Conservation (phyloP, 2,797 vertebrate species). For the Fistularia tabacaria region DNA sequence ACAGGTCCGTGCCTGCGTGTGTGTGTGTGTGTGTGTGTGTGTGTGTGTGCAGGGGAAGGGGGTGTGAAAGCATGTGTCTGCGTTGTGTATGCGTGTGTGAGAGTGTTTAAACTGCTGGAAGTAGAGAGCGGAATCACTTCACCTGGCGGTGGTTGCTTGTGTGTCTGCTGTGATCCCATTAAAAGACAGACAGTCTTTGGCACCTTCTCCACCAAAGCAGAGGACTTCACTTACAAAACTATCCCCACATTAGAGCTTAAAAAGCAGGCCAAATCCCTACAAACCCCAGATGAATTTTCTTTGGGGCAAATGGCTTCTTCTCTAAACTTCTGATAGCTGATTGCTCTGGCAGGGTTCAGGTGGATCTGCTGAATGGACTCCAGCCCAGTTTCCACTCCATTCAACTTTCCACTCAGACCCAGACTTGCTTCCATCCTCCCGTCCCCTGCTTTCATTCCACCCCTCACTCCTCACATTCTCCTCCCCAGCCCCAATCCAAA, state of each 20-base stretch:
- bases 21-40: slow-evolving; percentile 36
- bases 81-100: slow-evolving; percentile 5
- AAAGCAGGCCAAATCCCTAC: slow-evolving; percentile 60
- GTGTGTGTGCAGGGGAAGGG: slow-evolving; percentile 16
- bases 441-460: slow-evolving; percentile 33
- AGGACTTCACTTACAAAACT: slow-evolving; percentile 58
- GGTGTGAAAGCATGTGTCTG: neutral
- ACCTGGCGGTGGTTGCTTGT: slow-evolving; percentile 64
- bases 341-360: slow-evolving; percentile 69
- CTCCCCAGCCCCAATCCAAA: slow-evolving; percentile 27
- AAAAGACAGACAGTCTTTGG: slow-evolving; percentile 68
- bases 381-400: slow-evolving; percentile 74
- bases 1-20: too few relatives aligned
- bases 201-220: slow-evolving; percentile 65
- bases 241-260: slow-evolving; percentile 58
- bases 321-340: slow-evolving; percentile 66
- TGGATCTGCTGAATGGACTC: slow-evolving; percentile 68
- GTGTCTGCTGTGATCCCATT: slow-evolving; percentile 65
- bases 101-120: slow-evolving; percentile 68
- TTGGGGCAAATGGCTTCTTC: slow-evolving; percentile 53
- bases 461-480: slow-evolving; percentile 42
- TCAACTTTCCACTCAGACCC: slow-evolving; percentile 70
- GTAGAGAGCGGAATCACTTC: slow-evolving; percentile 60
- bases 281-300: slow-evolving; percentile 62
- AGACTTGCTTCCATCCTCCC: slow-evolving; percentile 54